A percentile compares a stretch with the other conserved stretches of the same genome.
These are phyloP conservation scores for Frankliniella fusca DNA, from an alignment of 2,888 invertebrate species.

Conservation along the genomic window DNA sequence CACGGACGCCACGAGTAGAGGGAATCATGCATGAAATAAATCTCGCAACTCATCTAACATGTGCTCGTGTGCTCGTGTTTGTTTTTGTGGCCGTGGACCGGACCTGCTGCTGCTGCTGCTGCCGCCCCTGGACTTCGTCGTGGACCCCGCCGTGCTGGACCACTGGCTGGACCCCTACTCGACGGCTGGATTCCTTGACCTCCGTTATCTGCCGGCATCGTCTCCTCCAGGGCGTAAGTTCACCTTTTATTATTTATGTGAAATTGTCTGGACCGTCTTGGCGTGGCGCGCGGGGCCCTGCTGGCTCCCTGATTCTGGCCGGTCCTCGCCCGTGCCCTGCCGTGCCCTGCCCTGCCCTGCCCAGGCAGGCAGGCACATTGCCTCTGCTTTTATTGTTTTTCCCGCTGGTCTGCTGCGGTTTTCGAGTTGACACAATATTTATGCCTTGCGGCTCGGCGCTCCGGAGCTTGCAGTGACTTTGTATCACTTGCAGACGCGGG, in stretches of 20 bases:
- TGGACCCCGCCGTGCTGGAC: not conserved
- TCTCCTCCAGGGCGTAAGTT: conserved; percentile 22
- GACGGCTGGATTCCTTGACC: conserved; percentile 18
- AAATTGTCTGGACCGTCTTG: not conserved
- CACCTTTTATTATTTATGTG: conserved; percentile 27
- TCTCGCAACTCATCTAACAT: conserved; percentile 25
- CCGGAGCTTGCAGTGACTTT: not conserved
- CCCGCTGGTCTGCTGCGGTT: not conserved
- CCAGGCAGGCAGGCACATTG: not conserved
- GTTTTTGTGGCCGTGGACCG: conserved; percentile 12
- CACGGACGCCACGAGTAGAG: not conserved
- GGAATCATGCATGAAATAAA: not conserved
- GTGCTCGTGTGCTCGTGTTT: conserved; percentile 8
- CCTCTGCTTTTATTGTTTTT: not conserved
- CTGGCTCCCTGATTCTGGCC: not conserved
- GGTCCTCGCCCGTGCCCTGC: not conserved
- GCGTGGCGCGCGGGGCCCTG: not conserved
- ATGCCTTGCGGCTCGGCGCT: conserved; percentile 1
- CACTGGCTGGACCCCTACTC: not conserved
- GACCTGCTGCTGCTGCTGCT: not conserved
- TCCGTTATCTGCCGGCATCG: conserved; percentile 18
- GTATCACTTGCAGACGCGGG: not conserved
- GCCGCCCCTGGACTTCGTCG: not conserved
- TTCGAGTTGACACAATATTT: conserved; percentile 18
- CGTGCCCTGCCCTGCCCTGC: not conserved